Evolutionary conservation across 2,888 invertebrate genomes (phyloP).

Genomic region (Limenitis camilla): DNA sequence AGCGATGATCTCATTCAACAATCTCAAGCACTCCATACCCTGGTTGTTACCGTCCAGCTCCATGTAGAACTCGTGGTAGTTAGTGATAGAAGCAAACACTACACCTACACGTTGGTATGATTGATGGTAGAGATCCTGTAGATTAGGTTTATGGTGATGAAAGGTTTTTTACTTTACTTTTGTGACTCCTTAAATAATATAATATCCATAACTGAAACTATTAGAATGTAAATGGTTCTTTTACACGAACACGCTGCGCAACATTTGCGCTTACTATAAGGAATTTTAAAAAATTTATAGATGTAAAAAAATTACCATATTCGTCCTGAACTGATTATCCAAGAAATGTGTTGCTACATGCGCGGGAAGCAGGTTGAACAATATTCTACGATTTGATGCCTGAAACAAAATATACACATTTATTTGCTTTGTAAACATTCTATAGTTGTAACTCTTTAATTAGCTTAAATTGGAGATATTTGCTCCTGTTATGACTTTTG

Average conservation of each 20-base stretch:
- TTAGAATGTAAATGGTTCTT: too few species aligned
- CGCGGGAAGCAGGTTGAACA: conserved; percentile 91
- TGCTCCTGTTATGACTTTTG: too few species aligned
- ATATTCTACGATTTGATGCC: conserved; percentile 88
- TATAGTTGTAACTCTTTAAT: too few species aligned
- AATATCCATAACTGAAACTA: too few species aligned
- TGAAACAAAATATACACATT: conserved; percentile 33
- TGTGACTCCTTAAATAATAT: too few species aligned
- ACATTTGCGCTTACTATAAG: neutral
- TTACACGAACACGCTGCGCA: too few species aligned
- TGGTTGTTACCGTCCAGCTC: conserved; percentile 94
- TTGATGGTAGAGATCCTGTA: conserved; percentile 91
- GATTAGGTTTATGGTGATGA: neutral
- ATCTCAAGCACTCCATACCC: conserved; percentile 89
- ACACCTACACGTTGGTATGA: conserved; percentile 93
- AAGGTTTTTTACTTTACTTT: too few species aligned
- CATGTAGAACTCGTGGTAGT: conserved; percentile 95
- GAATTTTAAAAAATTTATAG: neutral
- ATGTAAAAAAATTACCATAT: conserved; percentile 75
- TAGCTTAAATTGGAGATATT: too few species aligned
- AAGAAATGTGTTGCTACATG: conserved; percentile 95
- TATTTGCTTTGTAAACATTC: too few species aligned
- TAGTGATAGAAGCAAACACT: conserved; percentile 93
- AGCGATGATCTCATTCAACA: conserved; percentile 93
- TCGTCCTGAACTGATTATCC: conserved; percentile 90